Evolutionary conservation across 2,888 invertebrate genomes (phyloP), one percentile per base, ranked within the genome.

Genomic region (Rhogogaster chlorosoma): DNA sequence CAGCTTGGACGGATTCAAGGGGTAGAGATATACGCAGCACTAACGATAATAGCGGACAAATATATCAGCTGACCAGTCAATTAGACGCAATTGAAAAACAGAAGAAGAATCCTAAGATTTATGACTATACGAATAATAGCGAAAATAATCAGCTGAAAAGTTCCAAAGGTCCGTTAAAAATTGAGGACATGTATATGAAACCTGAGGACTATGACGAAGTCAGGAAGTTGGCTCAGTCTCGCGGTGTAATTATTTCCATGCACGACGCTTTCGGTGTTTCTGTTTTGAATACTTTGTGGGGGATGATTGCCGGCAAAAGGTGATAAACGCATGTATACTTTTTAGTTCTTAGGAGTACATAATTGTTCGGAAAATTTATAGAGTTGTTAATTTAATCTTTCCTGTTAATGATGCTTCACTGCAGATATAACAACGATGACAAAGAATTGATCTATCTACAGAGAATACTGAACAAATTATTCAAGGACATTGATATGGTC

Each of bases 281-380:
- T 86, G 96, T 97, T 32, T 93, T 98, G 9, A 98, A 98, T 89
- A 96, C 97, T 0, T 92, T 98, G 0, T 98, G 98, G 98, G 95
- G 95, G 78, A 97, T 98, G 97, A 95, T 98, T 95, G 97, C 98
- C 6, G 97, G 97, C 1, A 95, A 91, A 89, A 92, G 93, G 93
- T 93, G 80, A 9, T 22, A 38, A 86, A 70, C 57, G 84, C 42
- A 26, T 18, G n/a, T 26, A 38, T 70, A 6, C 9, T 38, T 53
- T 3, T 22, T 38, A 77, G 53, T 10, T 67, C 12, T 36, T 57
- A 57, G 38, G 71, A 61, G 64, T 12, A n/a, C n/a, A n/a, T n/a
- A 26, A 7, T 26, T 26, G 26, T 15, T 32, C 45, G 15, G 0
- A 29, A 18, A 29, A n/a, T n/a, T n/a, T 29, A 3, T 67, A 15